A percentile compares a stretch with the other conserved stretches of the same genome.
Conservation (phyloP, 1,140 invertebrate genomes). For the Aphidius gifuensis region DNA sequence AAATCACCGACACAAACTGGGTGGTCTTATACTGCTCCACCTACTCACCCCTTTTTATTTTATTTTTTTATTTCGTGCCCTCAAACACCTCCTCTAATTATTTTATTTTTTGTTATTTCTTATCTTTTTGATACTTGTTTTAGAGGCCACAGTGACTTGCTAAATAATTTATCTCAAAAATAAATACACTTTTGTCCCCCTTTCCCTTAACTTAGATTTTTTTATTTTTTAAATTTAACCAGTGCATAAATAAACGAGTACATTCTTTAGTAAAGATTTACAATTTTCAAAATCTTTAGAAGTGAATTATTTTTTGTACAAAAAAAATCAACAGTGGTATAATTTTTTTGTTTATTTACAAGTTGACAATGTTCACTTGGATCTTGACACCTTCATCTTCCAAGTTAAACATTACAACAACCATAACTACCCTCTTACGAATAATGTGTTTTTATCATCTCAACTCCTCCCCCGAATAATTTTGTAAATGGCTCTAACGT, state of each 20-base stretch:
- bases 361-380: background rate
- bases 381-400: slow-evolving; percentile 14
- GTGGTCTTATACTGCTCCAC: slow-evolving; percentile 50
- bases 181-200: too few relatives aligned
- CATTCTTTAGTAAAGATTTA: too few relatives aligned
- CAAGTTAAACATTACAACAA: slow-evolving; percentile 20
- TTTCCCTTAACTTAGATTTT: too few relatives aligned
- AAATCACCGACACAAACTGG: slow-evolving; percentile 52
- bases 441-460: slow-evolving; percentile 23
- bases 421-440: slow-evolving; percentile 14
- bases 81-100: slow-evolving; percentile 18
- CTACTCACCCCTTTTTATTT: slow-evolving; percentile 47
- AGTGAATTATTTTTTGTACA: too few relatives aligned
- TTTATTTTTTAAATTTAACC: too few relatives aligned
- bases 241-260: too few relatives aligned
- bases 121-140: slow-evolving; percentile 9
- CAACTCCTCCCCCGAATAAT: slow-evolving; percentile 29
- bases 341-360: too few relatives aligned
- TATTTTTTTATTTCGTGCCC: slow-evolving; percentile 31
- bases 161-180: slow-evolving; percentile 11
- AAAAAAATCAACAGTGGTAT: too few relatives aligned
- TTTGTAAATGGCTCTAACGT: slow-evolving; percentile 27
- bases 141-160: slow-evolving; percentile 4
- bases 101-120: slow-evolving; percentile 12
- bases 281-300: too few relatives aligned